phyloP scores from a whole-genome alignment of 2,888 invertebrate species.

The Allophyes oxyacanthae region DNA sequence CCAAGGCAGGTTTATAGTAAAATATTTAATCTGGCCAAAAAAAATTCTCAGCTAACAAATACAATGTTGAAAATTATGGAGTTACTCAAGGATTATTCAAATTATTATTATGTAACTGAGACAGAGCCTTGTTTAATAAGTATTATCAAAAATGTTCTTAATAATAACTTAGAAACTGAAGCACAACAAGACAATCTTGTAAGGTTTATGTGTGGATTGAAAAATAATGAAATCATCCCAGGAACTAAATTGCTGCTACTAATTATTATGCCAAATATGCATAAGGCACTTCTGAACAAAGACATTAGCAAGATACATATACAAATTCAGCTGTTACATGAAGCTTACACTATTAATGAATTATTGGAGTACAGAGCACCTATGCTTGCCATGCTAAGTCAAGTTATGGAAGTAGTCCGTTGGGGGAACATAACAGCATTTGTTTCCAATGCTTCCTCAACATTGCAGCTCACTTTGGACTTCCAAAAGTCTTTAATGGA shows the following conservation, averaged over 20 bases:
- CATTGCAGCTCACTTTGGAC: slow-evolving; percentile 69
- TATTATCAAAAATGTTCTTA: slow-evolving; percentile 65
- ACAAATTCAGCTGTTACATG: slow-evolving; percentile 69
- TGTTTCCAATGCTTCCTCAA: slow-evolving; percentile 60
- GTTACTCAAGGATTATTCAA: slow-evolving; percentile 70
- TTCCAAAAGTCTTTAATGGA: slow-evolving; percentile 71
- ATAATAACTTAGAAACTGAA: slow-evolving; percentile 64
- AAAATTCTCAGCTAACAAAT: slow-evolving; percentile 72
- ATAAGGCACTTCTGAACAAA: slow-evolving; percentile 70
- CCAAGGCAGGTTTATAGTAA: slow-evolving; percentile 73
- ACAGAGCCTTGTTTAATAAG: slow-evolving; percentile 75
- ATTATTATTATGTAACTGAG: slow-evolving; percentile 74
- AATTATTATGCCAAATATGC: slow-evolving; percentile 79
- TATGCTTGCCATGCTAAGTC: slow-evolving; percentile 79
- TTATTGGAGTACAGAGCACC: slow-evolving; percentile 77
- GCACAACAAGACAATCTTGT: slow-evolving; percentile 69
- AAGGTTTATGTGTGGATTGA: slow-evolving; percentile 72
- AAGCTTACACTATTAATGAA: slow-evolving; percentile 68
- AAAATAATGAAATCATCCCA: slow-evolving; percentile 65
- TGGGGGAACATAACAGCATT: slow-evolving; percentile 75
- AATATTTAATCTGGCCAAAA: slow-evolving; percentile 74
- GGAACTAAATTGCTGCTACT: slow-evolving; percentile 72
- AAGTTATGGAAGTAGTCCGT: slow-evolving; percentile 75
- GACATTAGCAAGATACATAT: slow-evolving; percentile 66
- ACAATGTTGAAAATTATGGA: slow-evolving; percentile 77